Conservation (phyloP, 2,113 vertebrate species). For the Speoplatyrhinus poulsoni region DNA sequence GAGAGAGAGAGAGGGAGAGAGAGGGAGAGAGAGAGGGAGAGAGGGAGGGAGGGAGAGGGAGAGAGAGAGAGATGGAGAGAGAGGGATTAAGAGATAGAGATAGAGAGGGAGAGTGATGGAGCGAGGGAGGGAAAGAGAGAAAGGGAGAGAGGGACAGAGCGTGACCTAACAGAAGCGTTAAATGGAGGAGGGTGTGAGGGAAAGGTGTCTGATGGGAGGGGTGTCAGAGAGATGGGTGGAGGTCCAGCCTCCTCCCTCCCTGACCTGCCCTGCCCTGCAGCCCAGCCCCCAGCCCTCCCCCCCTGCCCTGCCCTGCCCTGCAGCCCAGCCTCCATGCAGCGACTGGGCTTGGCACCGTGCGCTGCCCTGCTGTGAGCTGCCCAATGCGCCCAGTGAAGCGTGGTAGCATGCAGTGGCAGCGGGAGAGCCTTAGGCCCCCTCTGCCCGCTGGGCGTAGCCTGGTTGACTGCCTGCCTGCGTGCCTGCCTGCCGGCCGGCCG, state of each 20-base stretch:
- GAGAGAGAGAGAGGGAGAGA: conserved; percentile 82
- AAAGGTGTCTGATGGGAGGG: conserved; percentile 61
- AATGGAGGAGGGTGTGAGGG: conserved; percentile 78
- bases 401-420: conserved; percentile 61
- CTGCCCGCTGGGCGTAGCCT: conserved; percentile 68
- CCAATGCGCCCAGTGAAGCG: conserved; percentile 83
- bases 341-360: conserved; percentile 66
- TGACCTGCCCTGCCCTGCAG: conserved; percentile 41
- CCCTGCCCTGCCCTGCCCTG: conserved; percentile 31
- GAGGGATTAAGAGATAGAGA: conserved; percentile 41
- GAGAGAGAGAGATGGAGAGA: conserved; percentile 48
- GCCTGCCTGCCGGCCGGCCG: conserved; percentile 73
- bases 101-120: conserved; percentile 36
- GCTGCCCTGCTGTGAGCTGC: conserved; percentile 80
- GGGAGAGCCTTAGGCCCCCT: conserved; percentile 61
- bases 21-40: conserved; percentile 85
- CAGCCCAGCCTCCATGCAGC: conserved; percentile 59
- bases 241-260: conserved; percentile 36
- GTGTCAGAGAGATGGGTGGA: conserved; percentile 44
- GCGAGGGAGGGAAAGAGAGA: conserved; percentile 66
- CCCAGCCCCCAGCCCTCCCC: neutral
- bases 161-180: conserved; percentile 51
- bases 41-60: conserved; percentile 79
- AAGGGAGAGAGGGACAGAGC: conserved; percentile 75
- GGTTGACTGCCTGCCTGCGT: conserved; percentile 55